A percentile compares a stretch with the other conserved stretches of the same genome.
Conservation (phyloP, 1,140 invertebrate genomes). For the Linepithema humile region DNA sequence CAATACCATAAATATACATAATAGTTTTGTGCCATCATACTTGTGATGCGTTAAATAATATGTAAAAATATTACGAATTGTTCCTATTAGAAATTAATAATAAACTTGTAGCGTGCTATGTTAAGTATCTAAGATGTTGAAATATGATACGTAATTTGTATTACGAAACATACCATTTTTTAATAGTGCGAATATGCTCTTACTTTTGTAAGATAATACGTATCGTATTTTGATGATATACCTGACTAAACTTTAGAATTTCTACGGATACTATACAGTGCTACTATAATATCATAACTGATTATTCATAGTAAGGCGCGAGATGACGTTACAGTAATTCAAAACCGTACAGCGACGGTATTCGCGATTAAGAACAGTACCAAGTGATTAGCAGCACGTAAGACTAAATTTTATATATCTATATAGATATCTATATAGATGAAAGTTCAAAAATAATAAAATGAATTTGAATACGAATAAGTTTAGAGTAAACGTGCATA, state of each 20-base stretch:
- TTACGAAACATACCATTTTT: conserved; percentile 7
- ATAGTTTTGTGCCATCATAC: conserved; percentile 17
- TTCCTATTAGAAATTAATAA: conserved; percentile 39
- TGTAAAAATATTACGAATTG: conserved; percentile 18
- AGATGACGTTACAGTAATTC: conserved; percentile 65
- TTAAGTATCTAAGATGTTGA: conserved; percentile 23
- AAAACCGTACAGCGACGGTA: not conserved
- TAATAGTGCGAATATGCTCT: conserved; percentile 3
- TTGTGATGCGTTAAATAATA: not conserved
- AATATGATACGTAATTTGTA: not conserved
- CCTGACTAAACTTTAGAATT: conserved; percentile 21
- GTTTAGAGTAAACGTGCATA: not conserved
- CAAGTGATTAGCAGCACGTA: conserved; percentile 51
- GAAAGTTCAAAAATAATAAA: not conserved
- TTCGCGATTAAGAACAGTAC: conserved; percentile 46
- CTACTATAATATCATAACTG: too few relatives aligned
- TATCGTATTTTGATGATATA: not conserved
- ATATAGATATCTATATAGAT: not conserved
- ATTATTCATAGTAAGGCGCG: conserved; percentile 54
- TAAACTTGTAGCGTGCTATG: conserved; percentile 22
- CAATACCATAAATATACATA: not conserved
- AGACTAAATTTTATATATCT: not conserved
- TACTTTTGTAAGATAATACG: conserved; percentile 6
- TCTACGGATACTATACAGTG: too few relatives aligned
- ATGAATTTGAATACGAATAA: conserved; percentile 2